phyloP scores from a whole-genome alignment of 2,888 invertebrate genomes.

The Tipula vernalis region DNA sequence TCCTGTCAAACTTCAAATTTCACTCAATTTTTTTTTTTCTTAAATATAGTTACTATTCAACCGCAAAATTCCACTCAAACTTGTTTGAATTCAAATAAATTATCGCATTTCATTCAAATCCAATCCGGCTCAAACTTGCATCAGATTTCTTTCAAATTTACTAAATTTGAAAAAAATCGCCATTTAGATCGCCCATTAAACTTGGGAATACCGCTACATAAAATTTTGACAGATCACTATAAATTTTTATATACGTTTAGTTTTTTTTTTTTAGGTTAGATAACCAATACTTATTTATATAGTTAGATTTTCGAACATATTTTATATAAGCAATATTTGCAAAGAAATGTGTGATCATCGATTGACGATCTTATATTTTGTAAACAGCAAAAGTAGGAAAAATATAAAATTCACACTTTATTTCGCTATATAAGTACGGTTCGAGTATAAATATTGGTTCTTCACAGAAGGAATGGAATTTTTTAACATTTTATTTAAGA shows the following conservation, averaged over 20 bases:
- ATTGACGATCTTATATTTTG: neutral
- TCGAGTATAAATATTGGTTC: neutral
- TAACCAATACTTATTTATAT: neutral
- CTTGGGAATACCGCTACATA: too few species aligned
- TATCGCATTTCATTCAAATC: too few species aligned
- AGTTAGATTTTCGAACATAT: neutral
- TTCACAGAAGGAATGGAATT: neutral
- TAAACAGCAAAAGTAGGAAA: neutral
- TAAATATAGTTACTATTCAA: too few species aligned
- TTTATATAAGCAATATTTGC: neutral
- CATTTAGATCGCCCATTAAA: too few species aligned
- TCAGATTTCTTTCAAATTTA: too few species aligned
- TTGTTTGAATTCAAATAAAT: too few species aligned
- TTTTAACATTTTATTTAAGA: neutral
- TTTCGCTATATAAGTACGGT: neutral
- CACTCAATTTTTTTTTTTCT: too few species aligned
- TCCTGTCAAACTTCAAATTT: too few species aligned
- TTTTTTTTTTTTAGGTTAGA: neutral
- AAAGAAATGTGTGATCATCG: neutral
- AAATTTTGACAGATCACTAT: neutral
- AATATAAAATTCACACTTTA: neutral
- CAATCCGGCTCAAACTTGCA: too few species aligned
- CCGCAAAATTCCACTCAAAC: too few species aligned
- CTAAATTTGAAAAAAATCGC: too few species aligned
- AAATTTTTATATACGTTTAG: neutral